Percentiles rank a stretch among this genome's conserved stretches.
Evolutionary conservation across 1,140 invertebrate genomes (phyloP).

Genomic region (Drosophila sp.): DNA sequence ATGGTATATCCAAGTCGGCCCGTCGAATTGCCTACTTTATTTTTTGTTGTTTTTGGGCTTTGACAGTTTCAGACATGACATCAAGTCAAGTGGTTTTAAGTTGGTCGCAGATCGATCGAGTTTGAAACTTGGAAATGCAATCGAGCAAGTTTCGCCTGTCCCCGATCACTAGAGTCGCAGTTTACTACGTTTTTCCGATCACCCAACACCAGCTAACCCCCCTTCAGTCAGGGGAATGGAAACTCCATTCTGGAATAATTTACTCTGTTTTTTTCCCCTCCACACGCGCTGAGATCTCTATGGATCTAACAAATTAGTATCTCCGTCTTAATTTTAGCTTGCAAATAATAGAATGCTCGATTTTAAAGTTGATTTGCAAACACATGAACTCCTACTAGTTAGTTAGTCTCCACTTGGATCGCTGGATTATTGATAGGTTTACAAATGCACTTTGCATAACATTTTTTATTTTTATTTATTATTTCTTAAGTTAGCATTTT

Average conservation of each 20-base stretch:
- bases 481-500: neutral
- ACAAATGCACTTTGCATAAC: neutral
- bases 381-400: neutral
- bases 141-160: constrained; percentile 9
- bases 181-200: no score
- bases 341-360: neutral
- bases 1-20: no score
- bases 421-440: neutral
- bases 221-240: neutral
- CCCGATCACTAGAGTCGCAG: neutral
- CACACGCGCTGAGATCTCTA: neutral
- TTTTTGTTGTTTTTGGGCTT: neutral
- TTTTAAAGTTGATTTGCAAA: neutral
- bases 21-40: no score
- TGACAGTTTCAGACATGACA: constrained; percentile 7
- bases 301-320: neutral
- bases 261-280: neutral
- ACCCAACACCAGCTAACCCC: neutral
- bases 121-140: constrained; percentile 1
- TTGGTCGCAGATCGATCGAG: neutral
- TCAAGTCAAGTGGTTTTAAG: constrained; percentile 10
- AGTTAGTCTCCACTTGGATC: neutral
- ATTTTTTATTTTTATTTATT: neutral
- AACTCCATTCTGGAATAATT: constrained; percentile 8
- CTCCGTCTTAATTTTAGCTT: neutral